Conservation (phyloP, 2,113 vertebrate genomes). For the Pyrgilauda ruficollis region DNA sequence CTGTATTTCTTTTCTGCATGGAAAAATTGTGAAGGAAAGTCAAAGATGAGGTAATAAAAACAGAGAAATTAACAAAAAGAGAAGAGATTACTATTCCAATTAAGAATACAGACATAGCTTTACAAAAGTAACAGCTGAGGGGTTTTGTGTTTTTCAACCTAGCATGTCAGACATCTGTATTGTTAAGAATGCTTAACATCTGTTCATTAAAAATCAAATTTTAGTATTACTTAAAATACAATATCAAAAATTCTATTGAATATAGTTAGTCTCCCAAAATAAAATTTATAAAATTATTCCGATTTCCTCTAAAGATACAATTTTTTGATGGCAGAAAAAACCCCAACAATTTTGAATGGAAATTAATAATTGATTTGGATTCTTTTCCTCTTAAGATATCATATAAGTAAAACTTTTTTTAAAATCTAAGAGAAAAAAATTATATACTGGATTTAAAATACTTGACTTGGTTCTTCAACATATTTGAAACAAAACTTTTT, state of each 20-base stretch:
- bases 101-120: neutral
- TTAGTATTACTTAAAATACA: accelerated
- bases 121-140: neutral
- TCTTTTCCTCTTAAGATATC: neutral
- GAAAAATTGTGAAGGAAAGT: neutral
- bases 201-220: neutral
- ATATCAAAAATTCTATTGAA: neutral
- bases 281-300: neutral
- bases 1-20: neutral
- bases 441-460: neutral
- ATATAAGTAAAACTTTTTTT: neutral
- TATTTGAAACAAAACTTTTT: neutral
- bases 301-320: neutral
- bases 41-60: neutral
- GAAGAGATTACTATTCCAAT: neutral
- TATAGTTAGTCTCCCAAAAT: neutral
- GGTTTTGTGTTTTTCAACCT: neutral
- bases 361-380: neutral
- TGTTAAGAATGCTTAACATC: neutral
- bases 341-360: accelerated
- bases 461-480: neutral
- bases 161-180: neutral
- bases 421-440: neutral
- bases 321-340: neutral
- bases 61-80: neutral